Base-by-base conservation (phyloP, 2,888 invertebrate genomes). In the Poecilobothrus nobilitatus region DNA sequence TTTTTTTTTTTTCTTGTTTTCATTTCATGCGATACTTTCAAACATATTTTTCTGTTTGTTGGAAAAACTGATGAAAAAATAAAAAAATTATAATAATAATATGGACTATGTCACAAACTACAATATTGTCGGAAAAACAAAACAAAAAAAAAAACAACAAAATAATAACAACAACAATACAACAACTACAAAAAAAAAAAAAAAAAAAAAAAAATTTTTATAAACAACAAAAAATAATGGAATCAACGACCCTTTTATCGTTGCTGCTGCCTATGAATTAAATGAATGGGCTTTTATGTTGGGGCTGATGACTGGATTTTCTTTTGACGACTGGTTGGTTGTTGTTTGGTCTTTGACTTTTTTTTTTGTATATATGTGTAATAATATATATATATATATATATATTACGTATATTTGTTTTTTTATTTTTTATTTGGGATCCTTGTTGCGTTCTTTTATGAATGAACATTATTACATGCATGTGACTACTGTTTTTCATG, bases 391-490 rank as follows among this genome's bases (percentile, higher is more conserved):
- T n/a, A n/a, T n/a, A 53, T 53, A n/a, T n/a, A n/a, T n/a, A n/a
- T n/a, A n/a, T n/a, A n/a, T n/a, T n/a, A n/a, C n/a, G n/a, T n/a
- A n/a, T n/a, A n/a, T n/a, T n/a, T 27, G 2, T 27, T 27, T 27
- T 27, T 27, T 27, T 27, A 5, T 27, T 27, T 27, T 27, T 27
- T 27, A 4, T 4, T 15, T 62, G 15, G 53, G 18, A 18, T 53
- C 53, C 53, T 53, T 53, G 53, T 53, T 53, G 53, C 53, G 53
- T 53, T 66, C 41, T 37, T 68, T 33, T 66, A 67, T 70, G 53
- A 61, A 62, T 63, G 62, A 63, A 65, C 53, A 63, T 66, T 68
- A 68, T 63, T 64, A 41, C 61, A 27, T 27, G 27, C 61, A 27
- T 27, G 27, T 27, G 27, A 27, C 27, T 27, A 27, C 27, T 27